phyloP scores from a whole-genome alignment of 2,113 vertebrate species.

The Menidia beryllina region DNA sequence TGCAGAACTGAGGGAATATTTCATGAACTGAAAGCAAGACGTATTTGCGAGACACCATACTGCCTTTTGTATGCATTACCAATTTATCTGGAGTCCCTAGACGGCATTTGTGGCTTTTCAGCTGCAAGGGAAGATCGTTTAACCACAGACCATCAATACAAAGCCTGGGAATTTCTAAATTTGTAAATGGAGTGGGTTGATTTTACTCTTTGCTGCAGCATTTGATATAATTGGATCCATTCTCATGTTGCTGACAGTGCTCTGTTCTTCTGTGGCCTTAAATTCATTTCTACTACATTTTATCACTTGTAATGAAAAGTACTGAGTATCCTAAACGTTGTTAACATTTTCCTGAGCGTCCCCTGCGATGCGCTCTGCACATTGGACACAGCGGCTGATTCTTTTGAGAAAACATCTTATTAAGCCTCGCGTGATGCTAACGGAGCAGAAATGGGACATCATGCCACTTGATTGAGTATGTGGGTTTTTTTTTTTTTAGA shows the following conservation, averaged over 20 bases:
- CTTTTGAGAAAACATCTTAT: conserved; percentile 57
- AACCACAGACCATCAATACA: conserved; percentile 56
- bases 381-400: conserved; percentile 13
- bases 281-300: conserved; percentile 44
- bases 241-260: conserved; percentile 53
- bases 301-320: conserved; percentile 45
- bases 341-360: conserved; percentile 49
- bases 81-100: conserved; percentile 60
- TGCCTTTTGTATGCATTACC: conserved; percentile 65
- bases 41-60: conserved; percentile 53
- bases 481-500: conserved; percentile 38
- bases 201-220: conserved; percentile 52
- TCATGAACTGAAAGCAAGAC: conserved; percentile 55
- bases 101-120: conserved; percentile 58
- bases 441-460: conserved; percentile 59
- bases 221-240: conserved; percentile 61
- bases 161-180: conserved; percentile 45
- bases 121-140: conserved; percentile 62
- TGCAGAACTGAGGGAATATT: conserved; percentile 56
- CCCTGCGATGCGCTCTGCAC: conserved; percentile 12
- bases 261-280: conserved; percentile 59
- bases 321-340: conserved; percentile 25
- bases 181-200: conserved; percentile 41
- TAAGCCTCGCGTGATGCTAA: conserved; percentile 49
- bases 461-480: conserved; percentile 34